A percentile compares a stretch with the other conserved stretches of the same genome.
phyloP scores from a whole-genome alignment of 2,797 vertebrate genomes.

The Ctenochaetus hawaiiensis region DNA sequence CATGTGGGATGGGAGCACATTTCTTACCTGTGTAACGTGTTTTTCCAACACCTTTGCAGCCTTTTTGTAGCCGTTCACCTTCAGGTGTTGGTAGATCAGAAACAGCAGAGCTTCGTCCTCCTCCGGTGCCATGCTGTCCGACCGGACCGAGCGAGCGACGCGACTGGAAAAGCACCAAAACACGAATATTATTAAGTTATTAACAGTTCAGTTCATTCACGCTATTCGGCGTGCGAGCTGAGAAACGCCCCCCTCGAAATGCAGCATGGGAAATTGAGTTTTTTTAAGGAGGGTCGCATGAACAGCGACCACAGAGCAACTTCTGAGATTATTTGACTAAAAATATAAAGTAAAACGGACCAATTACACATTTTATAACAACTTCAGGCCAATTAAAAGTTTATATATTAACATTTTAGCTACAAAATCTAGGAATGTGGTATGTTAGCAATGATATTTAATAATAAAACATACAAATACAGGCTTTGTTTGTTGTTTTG shows the following conservation, averaged over 20 bases:
- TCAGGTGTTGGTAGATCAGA: constrained; percentile 78
- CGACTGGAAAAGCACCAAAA: rapidly evolving
- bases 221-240: constrained; percentile 43
- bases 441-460: no score
- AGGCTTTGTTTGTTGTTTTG: not conserved
- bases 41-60: constrained; percentile 76
- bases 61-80: constrained; percentile 70
- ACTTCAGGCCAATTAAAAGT: no score
- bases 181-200: constrained; percentile 31
- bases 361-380: no score
- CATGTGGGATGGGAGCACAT: rapidly evolving
- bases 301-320: not conserved
- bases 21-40: constrained; percentile 73
- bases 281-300: rapidly evolving
- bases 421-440: no score
- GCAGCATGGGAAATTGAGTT: constrained; percentile 66
- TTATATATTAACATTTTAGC: no score
- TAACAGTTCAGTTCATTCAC: constrained; percentile 39
- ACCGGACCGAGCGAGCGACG: not conserved
- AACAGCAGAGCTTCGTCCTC: constrained; percentile 70
- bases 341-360: no score
- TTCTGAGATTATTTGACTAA: no score
- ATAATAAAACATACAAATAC: not conserved
- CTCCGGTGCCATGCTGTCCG: constrained; percentile 58
- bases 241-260: constrained; percentile 66